These are phyloP conservation scores for Rotaria magnacalcarata DNA, from an alignment of 2,888 invertebrate species.

Conservation along the genomic window DNA sequence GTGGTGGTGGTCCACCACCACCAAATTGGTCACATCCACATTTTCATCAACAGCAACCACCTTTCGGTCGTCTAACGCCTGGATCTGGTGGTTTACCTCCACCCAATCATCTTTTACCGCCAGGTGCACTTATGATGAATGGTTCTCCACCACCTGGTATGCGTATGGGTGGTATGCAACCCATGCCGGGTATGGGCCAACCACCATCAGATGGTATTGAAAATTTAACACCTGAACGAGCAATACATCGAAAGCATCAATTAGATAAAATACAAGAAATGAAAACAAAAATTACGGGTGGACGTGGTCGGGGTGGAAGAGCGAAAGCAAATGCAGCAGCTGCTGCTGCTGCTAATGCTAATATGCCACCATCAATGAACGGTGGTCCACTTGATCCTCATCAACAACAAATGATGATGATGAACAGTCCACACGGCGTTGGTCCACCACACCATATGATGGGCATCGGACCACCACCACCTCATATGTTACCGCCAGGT, in stretches of 20 bases:
- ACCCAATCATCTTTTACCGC: not conserved
- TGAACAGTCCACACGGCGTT: conserved; percentile 22
- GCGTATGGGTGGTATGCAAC: conserved; percentile 22
- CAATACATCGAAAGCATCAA: conserved; percentile 85
- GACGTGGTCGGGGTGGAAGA: conserved; percentile 42
- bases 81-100: conserved; percentile 28
- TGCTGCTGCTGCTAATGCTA: conserved; percentile 38
- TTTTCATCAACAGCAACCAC: conserved; percentile 27
- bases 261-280: conserved; percentile 71
- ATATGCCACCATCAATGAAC: not conserved
- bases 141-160: conserved; percentile 24
- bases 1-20: conserved; percentile 23
- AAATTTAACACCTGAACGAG: conserved; percentile 88
- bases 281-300: conserved; percentile 19
- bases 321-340: conserved; percentile 37
- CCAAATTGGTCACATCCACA: conserved; percentile 8
- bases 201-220: conserved; percentile 61
- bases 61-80: conserved; percentile 25
- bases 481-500: conserved; percentile 32
- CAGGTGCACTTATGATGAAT: not conserved
- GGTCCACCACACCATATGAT: conserved; percentile 35
- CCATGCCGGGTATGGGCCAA: not conserved
- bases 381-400: conserved; percentile 15
- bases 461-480: conserved; percentile 11
- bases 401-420: conserved; percentile 16